A percentile compares a stretch with the other conserved stretches of the same genome.
Conservation (phyloP, 2,888 invertebrate genomes). For the Nematopogon swammerdamellus region DNA sequence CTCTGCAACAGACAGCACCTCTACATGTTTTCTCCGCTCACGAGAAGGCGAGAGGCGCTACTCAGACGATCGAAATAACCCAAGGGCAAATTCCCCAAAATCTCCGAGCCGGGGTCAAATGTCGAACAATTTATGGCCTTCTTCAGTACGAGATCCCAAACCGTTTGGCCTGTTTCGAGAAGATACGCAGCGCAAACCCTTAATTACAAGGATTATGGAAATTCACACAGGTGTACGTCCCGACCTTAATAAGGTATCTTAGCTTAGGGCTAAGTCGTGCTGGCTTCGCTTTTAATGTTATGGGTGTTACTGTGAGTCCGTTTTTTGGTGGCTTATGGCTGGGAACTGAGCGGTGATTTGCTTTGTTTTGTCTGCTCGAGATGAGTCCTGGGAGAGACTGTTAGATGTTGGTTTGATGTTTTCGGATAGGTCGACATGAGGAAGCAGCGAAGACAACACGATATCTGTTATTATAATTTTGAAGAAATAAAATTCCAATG, state of each 20-base stretch:
- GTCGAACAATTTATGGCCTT: conserved; percentile 55
- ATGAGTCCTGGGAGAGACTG: too few relatives aligned
- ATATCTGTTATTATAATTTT: too few relatives aligned
- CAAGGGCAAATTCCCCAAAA: conserved; percentile 47
- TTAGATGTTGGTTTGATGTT: too few relatives aligned
- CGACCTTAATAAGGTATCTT: conserved; percentile 51
- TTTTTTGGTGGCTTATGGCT: conserved; percentile 21
- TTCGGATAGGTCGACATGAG: too few relatives aligned
- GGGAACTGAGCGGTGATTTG: not conserved
- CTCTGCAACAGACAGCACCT: not conserved
- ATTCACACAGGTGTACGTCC: conserved; percentile 53
- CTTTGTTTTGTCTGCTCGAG: too few relatives aligned
- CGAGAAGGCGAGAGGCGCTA: not conserved
- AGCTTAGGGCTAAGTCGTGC: conserved; percentile 50
- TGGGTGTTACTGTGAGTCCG: conserved; percentile 42
- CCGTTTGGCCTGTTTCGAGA: conserved; percentile 47
- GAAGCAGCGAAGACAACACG: too few relatives aligned
- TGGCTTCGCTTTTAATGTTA: conserved; percentile 36
- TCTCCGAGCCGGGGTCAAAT: conserved; percentile 46
- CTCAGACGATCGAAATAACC: conserved; percentile 25
- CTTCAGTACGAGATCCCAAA: conserved; percentile 39
- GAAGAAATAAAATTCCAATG: too few relatives aligned
- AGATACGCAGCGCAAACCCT: conserved; percentile 44
- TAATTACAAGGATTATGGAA: conserved; percentile 55
- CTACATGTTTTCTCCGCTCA: not conserved